Base-by-base conservation (phyloP, 2,888 invertebrate genomes). In the Conops quadrifasciatus region DNA sequence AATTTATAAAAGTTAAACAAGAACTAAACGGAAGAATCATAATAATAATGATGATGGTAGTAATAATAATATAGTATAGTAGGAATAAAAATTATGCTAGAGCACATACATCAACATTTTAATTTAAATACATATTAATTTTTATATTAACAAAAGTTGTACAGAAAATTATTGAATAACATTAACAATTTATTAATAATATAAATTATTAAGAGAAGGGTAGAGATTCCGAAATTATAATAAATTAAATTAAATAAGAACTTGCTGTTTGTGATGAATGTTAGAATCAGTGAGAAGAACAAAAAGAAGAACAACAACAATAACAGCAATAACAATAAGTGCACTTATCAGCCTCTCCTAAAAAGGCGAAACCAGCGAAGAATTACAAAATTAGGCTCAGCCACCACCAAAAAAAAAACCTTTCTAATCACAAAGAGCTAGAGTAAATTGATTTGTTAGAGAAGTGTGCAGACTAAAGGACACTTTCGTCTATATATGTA, bases 1-100 rank as follows among this genome's bases (percentile, higher is more conserved):
- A 71, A 74, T 72, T 68, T 43, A 67, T 58, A 56, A 59, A 71
- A 74, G 36, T 64, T 68, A 67, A 58, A 67, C 62, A 69, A 30
- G 43, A 60, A 36, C 36, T 36, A 36, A 36, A 36, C 4, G 36
- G 36, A 36, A 36, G 36, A 36, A 36, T 36, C 36, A 53, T 51
- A 70, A 53, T 30, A 63, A 63, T 30, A 73, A 59, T 59, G 13
- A 58, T 67, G 74, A 70, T 67, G 45, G 69, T 74, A 62, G 26
- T 47, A 71, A 63, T 67, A 71, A 63, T 67, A 56, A 62, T 51
- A 43, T n/a, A n/a, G n/a, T n/a, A n/a, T n/a, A n/a, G n/a, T n/a
- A n/a, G n/a, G 9, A 36, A 36, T 9, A 7, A 7, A 36, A 9
- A 36, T 36, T 36, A 36, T 36, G 36, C 36, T 36, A 36, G 36